These are phyloP conservation scores for Sitodiplosis mosellana DNA, from an alignment of 1,140 invertebrate genomes.

Conservation along the genomic window DNA sequence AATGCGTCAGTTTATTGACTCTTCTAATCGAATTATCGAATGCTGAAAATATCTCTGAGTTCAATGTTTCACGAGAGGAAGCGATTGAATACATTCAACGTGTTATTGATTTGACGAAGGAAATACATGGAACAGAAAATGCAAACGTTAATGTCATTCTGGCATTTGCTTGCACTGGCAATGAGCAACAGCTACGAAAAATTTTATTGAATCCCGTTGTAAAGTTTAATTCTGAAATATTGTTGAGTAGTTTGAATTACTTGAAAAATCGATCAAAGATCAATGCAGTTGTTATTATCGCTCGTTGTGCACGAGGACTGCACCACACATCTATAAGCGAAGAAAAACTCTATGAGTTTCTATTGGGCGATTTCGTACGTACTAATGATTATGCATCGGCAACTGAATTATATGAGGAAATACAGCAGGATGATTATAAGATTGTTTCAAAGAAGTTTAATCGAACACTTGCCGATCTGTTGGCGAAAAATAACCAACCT, in stretches of 20 bases:
- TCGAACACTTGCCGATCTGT: constrained; percentile 16
- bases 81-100: constrained; percentile 19
- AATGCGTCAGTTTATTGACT: constrained; percentile 28
- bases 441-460: constrained; percentile 21
- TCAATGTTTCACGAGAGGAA: constrained; percentile 5
- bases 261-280: constrained; percentile 18
- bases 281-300: constrained; percentile 19
- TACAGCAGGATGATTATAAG: constrained; percentile 21
- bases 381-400: constrained; percentile 22
- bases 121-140: constrained; percentile 20
- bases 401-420: constrained; percentile 18
- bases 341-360: constrained; percentile 21
- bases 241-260: constrained; percentile 19
- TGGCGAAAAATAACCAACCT: constrained; percentile 17
- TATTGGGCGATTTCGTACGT: constrained; percentile 26
- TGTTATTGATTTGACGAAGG: constrained; percentile 17
- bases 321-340: constrained; percentile 14
- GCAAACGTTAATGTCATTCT: constrained; percentile 20
- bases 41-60: constrained; percentile 8
- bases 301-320: constrained; percentile 15
- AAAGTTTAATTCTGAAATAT: constrained; percentile 16
- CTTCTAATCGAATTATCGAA: constrained; percentile 21
- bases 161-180: constrained; percentile 25
- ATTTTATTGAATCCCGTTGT: constrained; percentile 24
- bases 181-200: constrained; percentile 22